Conservation (phyloP, 1,140 invertebrate species). For the Lordiphosa mommai region DNA sequence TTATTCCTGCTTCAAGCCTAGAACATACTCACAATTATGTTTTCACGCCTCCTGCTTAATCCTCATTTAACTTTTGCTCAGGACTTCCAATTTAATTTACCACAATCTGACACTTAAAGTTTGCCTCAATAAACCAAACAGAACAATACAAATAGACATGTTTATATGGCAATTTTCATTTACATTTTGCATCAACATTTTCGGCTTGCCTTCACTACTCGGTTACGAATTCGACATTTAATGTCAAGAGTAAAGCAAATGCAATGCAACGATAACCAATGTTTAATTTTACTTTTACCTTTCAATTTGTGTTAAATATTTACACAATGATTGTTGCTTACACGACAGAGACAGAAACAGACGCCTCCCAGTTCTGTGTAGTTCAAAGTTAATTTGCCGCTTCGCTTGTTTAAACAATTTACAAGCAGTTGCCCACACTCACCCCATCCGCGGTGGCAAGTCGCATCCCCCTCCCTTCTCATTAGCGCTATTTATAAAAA, state of each 20-base stretch:
- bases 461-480: constrained; percentile 15
- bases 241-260: background rate
- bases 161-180: no score
- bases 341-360: constrained; percentile 34
- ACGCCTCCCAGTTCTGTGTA: background rate
- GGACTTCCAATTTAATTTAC: no score
- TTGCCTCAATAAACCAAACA: no score
- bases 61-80: no score
- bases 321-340: constrained; percentile 52
- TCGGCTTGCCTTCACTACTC: background rate
- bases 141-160: no score
- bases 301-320: constrained; percentile 63
- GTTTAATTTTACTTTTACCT: constrained; percentile 67
- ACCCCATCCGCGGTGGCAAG: no score
- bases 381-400: constrained; percentile 61
- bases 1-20: no score
- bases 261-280: constrained; percentile 42
- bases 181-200: background rate
- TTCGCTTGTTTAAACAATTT: constrained; percentile 63
- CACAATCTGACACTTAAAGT: no score
- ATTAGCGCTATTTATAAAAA: constrained; percentile 74
- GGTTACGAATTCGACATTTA: background rate
- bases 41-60: no score
- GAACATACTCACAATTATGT: no score
- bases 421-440: constrained; percentile 18